These are phyloP conservation scores for Muscina levida DNA, from an alignment of 2,888 invertebrate species.

Conservation along the genomic window DNA sequence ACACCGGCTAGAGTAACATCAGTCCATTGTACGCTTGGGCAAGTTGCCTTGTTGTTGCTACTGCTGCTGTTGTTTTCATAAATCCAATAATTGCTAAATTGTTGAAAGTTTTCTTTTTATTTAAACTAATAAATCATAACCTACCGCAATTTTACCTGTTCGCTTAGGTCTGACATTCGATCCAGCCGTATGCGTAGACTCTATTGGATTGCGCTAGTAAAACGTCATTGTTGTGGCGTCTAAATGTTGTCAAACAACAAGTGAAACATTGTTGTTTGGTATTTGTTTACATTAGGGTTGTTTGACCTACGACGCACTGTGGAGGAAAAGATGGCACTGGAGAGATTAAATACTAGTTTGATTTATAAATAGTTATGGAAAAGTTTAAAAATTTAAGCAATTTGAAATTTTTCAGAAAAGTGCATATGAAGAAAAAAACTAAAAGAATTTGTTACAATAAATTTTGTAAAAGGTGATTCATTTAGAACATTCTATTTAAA, in stretches of 20 bases:
- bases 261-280: background rate
- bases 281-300: conserved; percentile 31
- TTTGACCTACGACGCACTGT: conserved; percentile 24
- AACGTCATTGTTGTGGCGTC: conserved; percentile 43
- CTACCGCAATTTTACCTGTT: conserved; percentile 39
- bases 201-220: conserved; percentile 2
- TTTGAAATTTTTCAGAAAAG: too few species aligned
- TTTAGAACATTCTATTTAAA: too few species aligned
- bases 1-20: conserved; percentile 29
- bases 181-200: too few species aligned
- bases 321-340: too few species aligned
- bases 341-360: too few species aligned
- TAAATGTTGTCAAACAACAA: conserved; percentile 41
- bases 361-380: too few species aligned
- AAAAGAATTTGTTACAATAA: too few species aligned
- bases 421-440: too few species aligned
- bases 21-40: conserved; percentile 25
- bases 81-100: conserved; percentile 51
- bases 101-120: conserved; percentile 45
- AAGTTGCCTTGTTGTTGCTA: conserved; percentile 25
- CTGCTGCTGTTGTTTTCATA: conserved; percentile 19
- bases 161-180: background rate
- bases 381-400: too few species aligned
- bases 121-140: conserved; percentile 52
- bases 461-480: too few species aligned